phyloP scores from a whole-genome alignment of 2,113 vertebrate species.

The Bettongia penicillata region DNA sequence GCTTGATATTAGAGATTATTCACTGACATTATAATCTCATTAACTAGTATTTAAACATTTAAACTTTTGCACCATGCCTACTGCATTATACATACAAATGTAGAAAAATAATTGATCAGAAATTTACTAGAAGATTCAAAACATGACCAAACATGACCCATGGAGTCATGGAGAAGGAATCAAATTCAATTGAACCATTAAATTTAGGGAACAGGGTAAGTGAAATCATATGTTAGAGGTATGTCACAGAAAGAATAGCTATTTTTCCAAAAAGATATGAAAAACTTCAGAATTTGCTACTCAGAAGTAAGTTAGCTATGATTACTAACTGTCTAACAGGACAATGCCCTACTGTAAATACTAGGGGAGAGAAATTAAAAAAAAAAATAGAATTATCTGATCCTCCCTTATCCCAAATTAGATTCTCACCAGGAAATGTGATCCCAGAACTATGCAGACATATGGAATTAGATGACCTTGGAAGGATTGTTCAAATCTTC shows the following conservation, averaged over 20 bases:
- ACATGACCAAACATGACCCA: not conserved
- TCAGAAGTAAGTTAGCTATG: not conserved
- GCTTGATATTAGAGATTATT: constrained; percentile 21
- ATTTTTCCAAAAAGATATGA: not conserved
- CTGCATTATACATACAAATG: not conserved
- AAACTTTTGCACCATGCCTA: not conserved
- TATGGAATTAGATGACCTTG: not conserved
- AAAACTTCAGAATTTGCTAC: not conserved
- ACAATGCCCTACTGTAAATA: not conserved
- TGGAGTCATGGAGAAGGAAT: constrained; percentile 13
- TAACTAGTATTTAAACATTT: constrained; percentile 38
- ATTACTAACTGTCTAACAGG: not conserved
- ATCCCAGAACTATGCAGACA: not conserved
- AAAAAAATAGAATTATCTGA: not conserved
- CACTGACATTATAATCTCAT: constrained; percentile 11
- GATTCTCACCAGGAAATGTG: not conserved
- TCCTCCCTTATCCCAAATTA: not conserved
- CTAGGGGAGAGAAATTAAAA: not conserved
- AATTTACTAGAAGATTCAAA: constrained; percentile 15
- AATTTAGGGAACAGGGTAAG: not conserved
- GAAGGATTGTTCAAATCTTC: not conserved
- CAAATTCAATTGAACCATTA: not conserved
- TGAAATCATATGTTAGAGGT: not conserved
- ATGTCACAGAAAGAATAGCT: not conserved
- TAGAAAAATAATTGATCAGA: not conserved